Evolutionary conservation across 1,140 invertebrate species (phyloP).

Genomic region (Anthonomus grandis): DNA sequence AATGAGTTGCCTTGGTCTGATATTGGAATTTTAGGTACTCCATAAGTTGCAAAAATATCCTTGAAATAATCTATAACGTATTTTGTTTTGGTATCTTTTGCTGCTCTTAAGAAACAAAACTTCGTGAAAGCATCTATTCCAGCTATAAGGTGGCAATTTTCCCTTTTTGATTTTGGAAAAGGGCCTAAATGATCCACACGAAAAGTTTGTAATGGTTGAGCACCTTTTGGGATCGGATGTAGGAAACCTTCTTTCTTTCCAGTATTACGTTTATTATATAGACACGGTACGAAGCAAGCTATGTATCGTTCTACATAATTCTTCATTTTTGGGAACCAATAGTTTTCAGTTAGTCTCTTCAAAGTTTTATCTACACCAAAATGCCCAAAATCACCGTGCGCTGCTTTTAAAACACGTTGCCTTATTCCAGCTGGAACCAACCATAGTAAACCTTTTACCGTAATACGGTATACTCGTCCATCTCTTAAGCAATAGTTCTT

Average conservation of each 20-base stretch:
- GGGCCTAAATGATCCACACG: conserved; percentile 38
- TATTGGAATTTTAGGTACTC: conserved; percentile 20
- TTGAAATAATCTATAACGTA: conserved; percentile 15
- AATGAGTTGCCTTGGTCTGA: conserved; percentile 35
- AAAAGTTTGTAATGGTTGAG: conserved; percentile 28
- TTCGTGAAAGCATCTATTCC: too few species aligned
- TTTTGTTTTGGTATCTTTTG: conserved; percentile 20
- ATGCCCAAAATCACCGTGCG: conserved; percentile 43
- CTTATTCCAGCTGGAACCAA: conserved; percentile 39
- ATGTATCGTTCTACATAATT: conserved; percentile 36
- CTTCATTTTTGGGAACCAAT: conserved; percentile 42
- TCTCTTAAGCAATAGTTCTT: conserved; percentile 39
- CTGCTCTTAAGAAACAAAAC: too few species aligned
- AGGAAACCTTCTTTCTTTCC: conserved; percentile 37
- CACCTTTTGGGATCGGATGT: conserved; percentile 34
- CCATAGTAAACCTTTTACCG: conserved; percentile 37
- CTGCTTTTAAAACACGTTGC: conserved; percentile 34
- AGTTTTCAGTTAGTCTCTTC: conserved; percentile 33
- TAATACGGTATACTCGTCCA: conserved; percentile 33
- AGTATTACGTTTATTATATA: conserved; percentile 12
- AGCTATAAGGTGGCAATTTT: conserved; percentile 22
- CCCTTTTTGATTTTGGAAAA: conserved; percentile 27
- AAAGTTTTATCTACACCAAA: conserved; percentile 41
- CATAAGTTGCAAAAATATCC: conserved; percentile 16
- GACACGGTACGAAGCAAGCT: conserved; percentile 20